Conservation (phyloP, 2,888 invertebrate genomes). For the Caenorhabditis doughertyi region DNA sequence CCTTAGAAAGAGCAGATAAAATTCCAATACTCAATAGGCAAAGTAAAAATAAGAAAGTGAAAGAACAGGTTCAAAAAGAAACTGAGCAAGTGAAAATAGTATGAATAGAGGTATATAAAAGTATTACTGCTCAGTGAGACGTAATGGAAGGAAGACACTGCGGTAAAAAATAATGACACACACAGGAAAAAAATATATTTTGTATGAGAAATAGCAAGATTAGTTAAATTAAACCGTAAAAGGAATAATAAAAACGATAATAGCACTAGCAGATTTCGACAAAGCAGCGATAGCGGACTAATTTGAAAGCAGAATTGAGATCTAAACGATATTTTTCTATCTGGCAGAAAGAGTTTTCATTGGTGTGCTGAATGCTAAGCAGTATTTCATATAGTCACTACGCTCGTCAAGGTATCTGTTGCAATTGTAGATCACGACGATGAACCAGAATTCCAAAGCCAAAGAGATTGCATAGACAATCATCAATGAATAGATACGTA, state of each 20-base stretch:
- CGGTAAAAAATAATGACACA: slow-evolving; percentile 46
- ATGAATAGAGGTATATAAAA: neutral
- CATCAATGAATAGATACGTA: slow-evolving; percentile 78
- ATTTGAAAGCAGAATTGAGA: slow-evolving; percentile 14
- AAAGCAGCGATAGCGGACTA: neutral
- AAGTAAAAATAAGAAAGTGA: slow-evolving; percentile 12
- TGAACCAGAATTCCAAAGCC: slow-evolving; percentile 79
- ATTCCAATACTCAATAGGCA: neutral
- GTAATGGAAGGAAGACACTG: slow-evolving; percentile 28
- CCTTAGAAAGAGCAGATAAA: slow-evolving; percentile 34
- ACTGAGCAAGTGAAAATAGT: slow-evolving; percentile 56
- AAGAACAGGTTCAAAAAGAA: slow-evolving; percentile 51
- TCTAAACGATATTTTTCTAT: slow-evolving; percentile 34
- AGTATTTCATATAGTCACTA: slow-evolving; percentile 81
- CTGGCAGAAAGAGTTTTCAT: slow-evolving; percentile 80
- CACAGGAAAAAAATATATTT: too few species aligned
- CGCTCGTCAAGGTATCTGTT: slow-evolving; percentile 81
- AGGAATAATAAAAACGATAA: slow-evolving; percentile 38
- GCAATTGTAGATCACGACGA: slow-evolving; percentile 80
- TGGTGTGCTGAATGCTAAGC: slow-evolving; percentile 82
- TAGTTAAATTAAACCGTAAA: slow-evolving; percentile 49
- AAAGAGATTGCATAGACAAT: slow-evolving; percentile 76
- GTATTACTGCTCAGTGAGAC: slow-evolving; percentile 47
- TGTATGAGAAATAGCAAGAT: slow-evolving; percentile 31
- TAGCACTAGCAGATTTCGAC: slow-evolving; percentile 43